Evolutionary conservation across 2,113 vertebrate genomes (phyloP).

Genomic region (Phocoena sinus): DNA sequence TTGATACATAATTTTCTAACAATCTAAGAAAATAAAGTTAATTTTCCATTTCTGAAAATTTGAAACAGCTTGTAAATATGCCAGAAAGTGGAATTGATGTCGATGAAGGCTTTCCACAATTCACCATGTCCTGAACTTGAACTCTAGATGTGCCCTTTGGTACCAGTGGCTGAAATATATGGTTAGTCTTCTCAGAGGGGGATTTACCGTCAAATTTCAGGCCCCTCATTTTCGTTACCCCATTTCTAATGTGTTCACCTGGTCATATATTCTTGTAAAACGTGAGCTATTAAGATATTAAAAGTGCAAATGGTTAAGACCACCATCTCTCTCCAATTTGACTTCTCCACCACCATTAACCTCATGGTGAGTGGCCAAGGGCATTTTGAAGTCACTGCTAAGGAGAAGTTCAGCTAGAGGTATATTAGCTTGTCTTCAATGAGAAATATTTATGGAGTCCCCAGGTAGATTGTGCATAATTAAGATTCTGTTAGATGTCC

Average conservation of each 20-base stretch:
- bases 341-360: background rate
- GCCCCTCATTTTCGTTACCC: background rate
- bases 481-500: background rate
- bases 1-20: background rate
- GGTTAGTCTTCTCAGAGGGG: background rate
- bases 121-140: background rate
- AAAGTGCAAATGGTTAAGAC: background rate
- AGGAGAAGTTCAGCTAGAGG: too few relatives aligned
- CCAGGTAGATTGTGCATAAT: background rate
- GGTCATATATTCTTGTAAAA: background rate
- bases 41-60: background rate
- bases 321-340: background rate
- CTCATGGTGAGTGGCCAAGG: background rate
- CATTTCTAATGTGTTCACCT: background rate
- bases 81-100: background rate
- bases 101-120: rapidly evolving
- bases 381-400: too few relatives aligned
- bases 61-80: background rate
- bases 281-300: background rate
- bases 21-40: background rate
- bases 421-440: too few relatives aligned
- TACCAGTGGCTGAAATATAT: background rate
- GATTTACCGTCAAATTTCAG: background rate
- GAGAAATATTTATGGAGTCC: background rate
- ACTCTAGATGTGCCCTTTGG: rapidly evolving